Conservation (phyloP, 1,140 invertebrate species). For the Gryllus bimaculatus region DNA sequence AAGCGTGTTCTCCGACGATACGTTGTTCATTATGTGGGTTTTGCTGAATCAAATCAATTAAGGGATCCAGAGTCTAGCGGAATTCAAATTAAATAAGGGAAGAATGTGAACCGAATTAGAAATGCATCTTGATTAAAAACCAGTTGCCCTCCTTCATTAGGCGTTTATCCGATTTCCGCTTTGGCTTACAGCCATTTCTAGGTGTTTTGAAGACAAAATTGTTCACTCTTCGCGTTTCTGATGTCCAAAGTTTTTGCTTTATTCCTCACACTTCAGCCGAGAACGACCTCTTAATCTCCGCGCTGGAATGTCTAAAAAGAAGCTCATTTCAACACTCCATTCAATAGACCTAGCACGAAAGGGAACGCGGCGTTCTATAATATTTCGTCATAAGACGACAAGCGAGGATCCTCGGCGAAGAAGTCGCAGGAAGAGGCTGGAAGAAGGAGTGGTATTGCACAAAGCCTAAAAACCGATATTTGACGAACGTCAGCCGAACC, state of each 20-base stretch:
- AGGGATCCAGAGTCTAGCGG: neutral
- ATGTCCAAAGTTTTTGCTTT: neutral
- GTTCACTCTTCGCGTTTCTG: neutral
- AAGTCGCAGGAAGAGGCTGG: neutral
- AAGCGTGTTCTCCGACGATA: too few relatives aligned
- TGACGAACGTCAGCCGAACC: neutral
- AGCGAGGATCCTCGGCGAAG: too few relatives aligned
- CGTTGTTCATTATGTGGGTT: neutral
- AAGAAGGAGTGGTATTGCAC: neutral
- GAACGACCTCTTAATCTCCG: neutral
- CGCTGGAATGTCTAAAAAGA: too few relatives aligned
- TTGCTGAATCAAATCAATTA: conserved; percentile 2
- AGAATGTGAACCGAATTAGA: neutral
- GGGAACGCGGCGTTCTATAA: neutral
- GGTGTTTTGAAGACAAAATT: neutral
- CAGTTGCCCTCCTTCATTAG: neutral
- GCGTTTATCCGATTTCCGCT: neutral
- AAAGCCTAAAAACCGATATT: neutral
- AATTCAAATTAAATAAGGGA: neutral
- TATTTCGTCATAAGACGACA: neutral
- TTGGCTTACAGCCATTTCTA: neutral
- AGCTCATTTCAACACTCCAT: too few relatives aligned
- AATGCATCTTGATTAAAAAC: neutral
- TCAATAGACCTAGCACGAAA: too few relatives aligned
- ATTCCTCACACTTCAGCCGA: neutral